Conservation (phyloP, 2,888 invertebrate genomes). For the Hyles lineata region DNA sequence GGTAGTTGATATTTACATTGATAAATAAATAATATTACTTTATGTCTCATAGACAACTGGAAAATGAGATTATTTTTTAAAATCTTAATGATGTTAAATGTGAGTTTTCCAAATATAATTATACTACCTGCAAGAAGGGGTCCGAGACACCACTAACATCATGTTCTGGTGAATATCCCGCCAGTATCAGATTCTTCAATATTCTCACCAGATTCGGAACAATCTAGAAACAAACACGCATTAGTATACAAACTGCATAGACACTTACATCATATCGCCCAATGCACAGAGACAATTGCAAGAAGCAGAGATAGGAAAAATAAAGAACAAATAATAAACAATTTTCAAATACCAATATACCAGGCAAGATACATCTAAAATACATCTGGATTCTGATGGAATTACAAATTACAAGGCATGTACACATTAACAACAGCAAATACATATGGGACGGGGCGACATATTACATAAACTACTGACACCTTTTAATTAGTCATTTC, state of each 20-base stretch:
- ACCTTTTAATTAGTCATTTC: conserved; percentile 23
- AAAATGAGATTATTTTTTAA: no score
- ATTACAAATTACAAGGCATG: conserved; percentile 29
- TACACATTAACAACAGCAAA: conserved; percentile 39
- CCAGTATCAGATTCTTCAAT: conserved; percentile 98
- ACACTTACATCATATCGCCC: conserved; percentile 40
- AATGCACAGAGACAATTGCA: conserved; percentile 61
- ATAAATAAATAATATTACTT: no score
- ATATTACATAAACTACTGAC: conserved; percentile 26
- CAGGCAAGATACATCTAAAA: conserved; percentile 30
- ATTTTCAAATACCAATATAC: conserved; percentile 27
- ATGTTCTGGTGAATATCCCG: conserved; percentile 99
- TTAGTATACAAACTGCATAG: conserved; percentile 38
- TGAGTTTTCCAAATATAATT: conserved; percentile 18
- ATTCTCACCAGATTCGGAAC: conserved; percentile 99
- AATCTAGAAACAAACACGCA: conserved; percentile 88
- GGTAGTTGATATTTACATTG: no score
- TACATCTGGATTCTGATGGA: conserved; percentile 5
- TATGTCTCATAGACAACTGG: no score
- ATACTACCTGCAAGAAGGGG: conserved; percentile 96
- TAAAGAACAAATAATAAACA: conserved; percentile 28
- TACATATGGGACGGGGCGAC: conserved; percentile 32
- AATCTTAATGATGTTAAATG: not conserved
- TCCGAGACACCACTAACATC: conserved; percentile 99
- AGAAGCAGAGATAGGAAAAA: conserved; percentile 43